phyloP scores from a whole-genome alignment of 2,797 vertebrate species.

The Pseudocheirus occidentalis region DNA sequence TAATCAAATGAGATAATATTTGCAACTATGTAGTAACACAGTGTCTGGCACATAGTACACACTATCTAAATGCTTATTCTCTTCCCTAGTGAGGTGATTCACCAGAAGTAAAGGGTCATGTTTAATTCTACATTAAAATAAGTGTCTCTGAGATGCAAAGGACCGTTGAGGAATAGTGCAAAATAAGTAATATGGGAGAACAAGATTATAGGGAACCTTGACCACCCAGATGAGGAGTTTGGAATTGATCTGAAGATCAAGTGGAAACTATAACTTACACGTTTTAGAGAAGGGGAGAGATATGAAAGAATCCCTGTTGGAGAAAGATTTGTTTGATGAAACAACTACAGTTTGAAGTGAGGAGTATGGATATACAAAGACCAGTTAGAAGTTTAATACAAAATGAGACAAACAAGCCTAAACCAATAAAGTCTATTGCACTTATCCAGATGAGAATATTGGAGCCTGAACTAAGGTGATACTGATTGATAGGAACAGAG shows the following conservation, averaged over 20 bases:
- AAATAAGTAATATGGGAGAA: not conserved
- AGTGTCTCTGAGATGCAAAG: not conserved
- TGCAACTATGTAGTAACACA: not conserved
- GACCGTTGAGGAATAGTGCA: not conserved
- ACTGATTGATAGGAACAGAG: not conserved
- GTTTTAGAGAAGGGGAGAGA: not conserved
- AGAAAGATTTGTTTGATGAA: not conserved
- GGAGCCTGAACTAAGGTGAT: not conserved
- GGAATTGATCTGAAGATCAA: constrained; percentile 3
- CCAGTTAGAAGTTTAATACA: not conserved
- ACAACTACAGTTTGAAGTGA: not conserved
- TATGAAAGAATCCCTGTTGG: not conserved
- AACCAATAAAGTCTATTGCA: not conserved
- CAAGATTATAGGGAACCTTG: not conserved
- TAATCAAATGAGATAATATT: not conserved
- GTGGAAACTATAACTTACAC: not conserved
- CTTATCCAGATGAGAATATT: constrained; percentile 9
- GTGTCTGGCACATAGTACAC: not conserved
- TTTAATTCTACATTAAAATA: not conserved
- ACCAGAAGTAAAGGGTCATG: not conserved
- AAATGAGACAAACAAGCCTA: not conserved
- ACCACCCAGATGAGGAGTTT: not conserved
- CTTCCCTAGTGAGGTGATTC: not conserved
- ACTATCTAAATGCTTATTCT: not conserved
- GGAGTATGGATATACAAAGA: not conserved